Conservation (phyloP, 2,113 vertebrate species). For the Menura novaehollandiae region DNA sequence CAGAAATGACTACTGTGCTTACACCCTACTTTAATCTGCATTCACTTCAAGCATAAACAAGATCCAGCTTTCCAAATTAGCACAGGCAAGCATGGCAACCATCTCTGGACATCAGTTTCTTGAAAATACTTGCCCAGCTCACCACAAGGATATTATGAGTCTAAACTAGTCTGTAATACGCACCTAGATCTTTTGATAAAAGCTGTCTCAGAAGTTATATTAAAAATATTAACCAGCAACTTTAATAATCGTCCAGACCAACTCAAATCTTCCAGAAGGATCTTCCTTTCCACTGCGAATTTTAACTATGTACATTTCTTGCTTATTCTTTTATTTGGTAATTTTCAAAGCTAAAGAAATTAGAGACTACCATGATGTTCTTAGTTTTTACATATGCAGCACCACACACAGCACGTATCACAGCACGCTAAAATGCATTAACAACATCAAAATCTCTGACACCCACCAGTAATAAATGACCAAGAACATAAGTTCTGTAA, state of each 20-base stretch:
- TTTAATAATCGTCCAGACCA: conserved; percentile 20
- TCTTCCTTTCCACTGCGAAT: neutral
- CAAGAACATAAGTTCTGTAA: neutral
- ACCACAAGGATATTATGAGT: conserved; percentile 44
- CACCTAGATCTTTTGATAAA: conserved; percentile 51
- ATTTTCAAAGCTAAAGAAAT: conserved; percentile 40
- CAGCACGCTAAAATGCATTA: neutral
- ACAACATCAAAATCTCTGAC: neutral
- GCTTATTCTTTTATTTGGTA: conserved; percentile 1
- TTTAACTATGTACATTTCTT: neutral
- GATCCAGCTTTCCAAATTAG: conserved; percentile 45
- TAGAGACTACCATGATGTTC: neutral
- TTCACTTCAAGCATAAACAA: conserved; percentile 63
- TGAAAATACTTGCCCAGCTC: conserved; percentile 61
- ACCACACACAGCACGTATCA: neutral
- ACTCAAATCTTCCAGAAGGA: conserved; percentile 6
- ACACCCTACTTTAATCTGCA: conserved; percentile 56
- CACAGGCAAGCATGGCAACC: conserved; percentile 27
- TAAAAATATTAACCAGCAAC: conserved; percentile 50
- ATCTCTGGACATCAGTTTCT: conserved; percentile 59
- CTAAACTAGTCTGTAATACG: conserved; percentile 49
- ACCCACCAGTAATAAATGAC: neutral
- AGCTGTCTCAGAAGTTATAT: conserved; percentile 47
- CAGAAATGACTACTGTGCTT: conserved; percentile 40
- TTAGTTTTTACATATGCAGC: neutral